Base-by-base conservation (phyloP, 2,888 invertebrate genomes). In the Plagodis dolabraria region DNA sequence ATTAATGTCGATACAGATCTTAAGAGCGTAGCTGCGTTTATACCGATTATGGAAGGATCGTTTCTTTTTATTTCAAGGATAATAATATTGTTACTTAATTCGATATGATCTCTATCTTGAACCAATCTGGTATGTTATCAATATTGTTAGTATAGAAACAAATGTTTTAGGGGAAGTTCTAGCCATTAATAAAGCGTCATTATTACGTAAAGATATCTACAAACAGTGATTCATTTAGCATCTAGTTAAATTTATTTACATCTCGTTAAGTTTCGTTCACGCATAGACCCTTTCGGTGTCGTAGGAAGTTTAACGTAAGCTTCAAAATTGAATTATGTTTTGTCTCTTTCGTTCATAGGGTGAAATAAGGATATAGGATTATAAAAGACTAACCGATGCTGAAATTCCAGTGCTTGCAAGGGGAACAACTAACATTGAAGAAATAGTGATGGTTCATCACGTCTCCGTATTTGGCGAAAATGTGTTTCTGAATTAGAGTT, bases 1-100 rank as follows among this genome's bases (percentile, higher is more conserved):
- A 92, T 92, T 89, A 91, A 86, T 86, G 78, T 79, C 72, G 87
- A 88, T 88, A 85, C 77, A 73, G 72, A 85, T 88, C 82, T 82
- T 69, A 70, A 53, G 68, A 69, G 67, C 64, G 67, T 65, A 57
- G 62, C 63, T 60, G 71, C 70, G 70, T 70, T 77, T 69, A 56
- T 60, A 64, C 58, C 61, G 52, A 53, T 61, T 57, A 65, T 54
- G 55, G 45, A 47, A 36, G n/a, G 53, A 57, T 54, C 48, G 33
- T 60, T 44, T 58, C 47, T 59, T 65, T 69, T 69, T 55, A n/a
- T 64, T 8, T 47, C 40, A 57, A 51, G 48, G 57, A 63, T 60
- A 49, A 63, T 59, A 63, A 53, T 63, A 57, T 57, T 40, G 47
- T 65, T 45, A 66, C 63, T 57, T 46, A 46, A 61, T 62, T 57